Evolutionary conservation across 1,140 invertebrate species (phyloP).

Genomic region (Paraescarpia echinospica): DNA sequence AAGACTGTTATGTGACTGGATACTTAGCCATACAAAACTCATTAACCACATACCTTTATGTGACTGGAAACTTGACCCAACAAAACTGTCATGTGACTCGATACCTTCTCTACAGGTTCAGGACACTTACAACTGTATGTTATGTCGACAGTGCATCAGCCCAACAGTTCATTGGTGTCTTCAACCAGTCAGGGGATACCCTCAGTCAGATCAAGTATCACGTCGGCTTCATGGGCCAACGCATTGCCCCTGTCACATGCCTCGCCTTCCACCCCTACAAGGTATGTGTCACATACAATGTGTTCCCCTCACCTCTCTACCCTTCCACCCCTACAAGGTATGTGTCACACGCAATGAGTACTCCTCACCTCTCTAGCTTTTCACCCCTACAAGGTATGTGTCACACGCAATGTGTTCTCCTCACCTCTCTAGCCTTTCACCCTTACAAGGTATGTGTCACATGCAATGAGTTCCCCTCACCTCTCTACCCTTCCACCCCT

Average conservation of each 20-base stretch:
- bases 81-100: too few relatives aligned
- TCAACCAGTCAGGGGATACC: slow-evolving; percentile 70
- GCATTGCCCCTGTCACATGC: slow-evolving; percentile 81
- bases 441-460: too few relatives aligned
- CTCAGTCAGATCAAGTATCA: slow-evolving; percentile 78
- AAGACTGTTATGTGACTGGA: neutral
- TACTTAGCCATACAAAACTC: neutral
- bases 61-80: too few relatives aligned
- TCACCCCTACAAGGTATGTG: neutral
- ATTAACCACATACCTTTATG: too few relatives aligned
- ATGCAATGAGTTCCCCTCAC: too few relatives aligned
- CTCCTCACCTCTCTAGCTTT: neutral
- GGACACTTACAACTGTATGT: neutral
- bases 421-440: too few relatives aligned
- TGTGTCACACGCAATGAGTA: slow-evolving; percentile 41
- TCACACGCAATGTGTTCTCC: neutral
- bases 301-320: neutral
- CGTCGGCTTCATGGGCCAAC: slow-evolving; percentile 87
- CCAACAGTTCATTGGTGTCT: slow-evolving; percentile 79
- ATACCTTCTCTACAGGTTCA: neutral
- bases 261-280: slow-evolving; percentile 84
- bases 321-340: neutral
- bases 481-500: too few relatives aligned
- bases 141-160: slow-evolving; percentile 70
- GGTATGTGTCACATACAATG: slow-evolving; percentile 47